Evolutionary conservation across 2,888 invertebrate species (phyloP).

Genomic region (Microplitis manilae): DNA sequence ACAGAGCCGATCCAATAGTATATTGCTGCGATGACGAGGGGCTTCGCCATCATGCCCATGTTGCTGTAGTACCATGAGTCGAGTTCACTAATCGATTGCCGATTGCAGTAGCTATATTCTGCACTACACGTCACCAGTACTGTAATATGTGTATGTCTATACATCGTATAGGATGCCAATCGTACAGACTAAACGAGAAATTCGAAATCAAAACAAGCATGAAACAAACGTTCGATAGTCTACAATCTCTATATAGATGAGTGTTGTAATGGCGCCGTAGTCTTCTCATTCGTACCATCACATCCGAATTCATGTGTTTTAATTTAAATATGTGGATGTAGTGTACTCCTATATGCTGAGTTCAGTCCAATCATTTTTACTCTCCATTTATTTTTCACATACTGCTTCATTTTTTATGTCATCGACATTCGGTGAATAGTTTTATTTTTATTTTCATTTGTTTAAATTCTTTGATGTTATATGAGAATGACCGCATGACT

Average conservation of each 20-base stretch:
- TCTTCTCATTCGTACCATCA: conserved; percentile 2
- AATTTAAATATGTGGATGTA: not conserved
- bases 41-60: not conserved
- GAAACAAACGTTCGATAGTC: not conserved
- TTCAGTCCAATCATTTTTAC: not conserved
- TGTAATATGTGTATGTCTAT: conserved; percentile 12
- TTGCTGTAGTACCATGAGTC: not conserved
- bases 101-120: not conserved
- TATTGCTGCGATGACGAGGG: conserved; percentile 14
- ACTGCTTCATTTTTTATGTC: not conserved
- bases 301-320: not conserved
- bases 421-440: not conserved
- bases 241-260: conserved; percentile 17
- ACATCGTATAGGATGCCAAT: not conserved
- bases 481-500: not conserved
- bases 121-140: not conserved
- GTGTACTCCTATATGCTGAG: not conserved
- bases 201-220: conserved; percentile 25
- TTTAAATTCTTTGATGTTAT: not conserved
- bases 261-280: conserved; percentile 18
- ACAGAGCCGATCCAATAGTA: conserved; percentile 17
- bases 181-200: conserved; percentile 12
- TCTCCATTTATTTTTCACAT: not conserved
- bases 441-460: not conserved
- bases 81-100: conserved; percentile 8